Evolutionary conservation across 2,888 invertebrate genomes (phyloP).

Genomic region (Schizaphis graminum): DNA sequence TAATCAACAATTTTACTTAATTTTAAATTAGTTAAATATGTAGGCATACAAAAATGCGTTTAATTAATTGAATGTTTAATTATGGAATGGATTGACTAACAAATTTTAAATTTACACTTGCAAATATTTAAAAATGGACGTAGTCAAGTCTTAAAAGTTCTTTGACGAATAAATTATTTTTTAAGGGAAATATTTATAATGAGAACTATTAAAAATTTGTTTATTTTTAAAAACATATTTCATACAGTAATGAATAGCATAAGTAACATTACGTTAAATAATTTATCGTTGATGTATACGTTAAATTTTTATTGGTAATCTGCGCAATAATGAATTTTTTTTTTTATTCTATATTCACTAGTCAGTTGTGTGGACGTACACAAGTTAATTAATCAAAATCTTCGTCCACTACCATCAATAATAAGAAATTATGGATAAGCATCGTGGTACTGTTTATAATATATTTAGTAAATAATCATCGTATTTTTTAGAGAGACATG

Average conservation of each 20-base stretch:
- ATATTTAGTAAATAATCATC: background rate
- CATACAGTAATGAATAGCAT: background rate
- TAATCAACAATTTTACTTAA: background rate
- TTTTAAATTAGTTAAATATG: background rate
- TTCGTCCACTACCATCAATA: background rate
- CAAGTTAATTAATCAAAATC: background rate
- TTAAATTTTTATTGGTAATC: background rate
- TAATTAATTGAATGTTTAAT: background rate
- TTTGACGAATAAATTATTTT: background rate
- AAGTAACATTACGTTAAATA: background rate
- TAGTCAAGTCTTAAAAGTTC: background rate
- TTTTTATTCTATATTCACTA: background rate
- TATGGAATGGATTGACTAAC: background rate
- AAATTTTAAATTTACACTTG: background rate
- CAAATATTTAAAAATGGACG: background rate
- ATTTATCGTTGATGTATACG: background rate
- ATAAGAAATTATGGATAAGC: background rate
- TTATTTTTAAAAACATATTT: background rate
- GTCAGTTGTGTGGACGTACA: background rate
- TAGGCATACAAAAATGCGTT: background rate
- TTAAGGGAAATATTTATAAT: background rate
- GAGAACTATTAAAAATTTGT: background rate
- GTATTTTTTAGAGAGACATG: background rate
- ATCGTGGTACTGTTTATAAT: background rate
- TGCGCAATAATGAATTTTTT: background rate